Evolutionary conservation across 2,797 vertebrate genomes (phyloP), one percentile per base, ranked within the genome.

Genomic region (Acipenser oxyrinchus): DNA sequence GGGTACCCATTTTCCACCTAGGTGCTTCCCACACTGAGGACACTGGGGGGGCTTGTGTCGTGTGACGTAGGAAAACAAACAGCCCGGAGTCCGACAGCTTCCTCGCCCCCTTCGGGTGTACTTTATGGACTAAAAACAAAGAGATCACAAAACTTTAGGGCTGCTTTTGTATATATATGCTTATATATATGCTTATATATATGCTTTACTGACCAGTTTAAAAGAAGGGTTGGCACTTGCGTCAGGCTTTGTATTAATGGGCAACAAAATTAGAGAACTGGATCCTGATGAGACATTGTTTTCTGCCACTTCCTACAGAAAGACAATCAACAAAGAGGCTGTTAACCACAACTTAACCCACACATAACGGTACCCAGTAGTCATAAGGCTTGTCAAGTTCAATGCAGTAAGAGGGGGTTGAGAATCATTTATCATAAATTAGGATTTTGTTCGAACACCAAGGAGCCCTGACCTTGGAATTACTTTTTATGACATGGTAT

Each of bases 21-120:
- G 87, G 75, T 95, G 91, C 76, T 86, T 92, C 15, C 94, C 93
- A 66, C 97, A 99, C 0, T 80, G 76, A 0, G 96, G 96, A 72
- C 97, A 99, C 64, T 87, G 89, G 6, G 93, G 93, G 13, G 97
- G 96, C 72, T 99, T 99, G 84, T 99, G 96, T 63, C 97, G 94
- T 55, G 97, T 99, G 76, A 97, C 94, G 0, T 99, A 99, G 6
- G 93, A 90, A 72, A 96, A 99, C 8, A 91, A 88, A 76, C 97
- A 99, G 13, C 88, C 88, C 9, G 95, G 90, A 74, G 90, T 94
- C 48, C 87, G 88, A 77, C 97, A 99, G 60, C 88, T 91, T 48
- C 96, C 97, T 51, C 94, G 90, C 66, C 97, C 97, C 76, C 97
- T 92, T 68, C 95, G 92, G 60, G 96, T 99, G 49, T 98, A 99